phyloP scores from a whole-genome alignment of 2,113 vertebrate species.

The Aspiorhynchus laticeps region DNA sequence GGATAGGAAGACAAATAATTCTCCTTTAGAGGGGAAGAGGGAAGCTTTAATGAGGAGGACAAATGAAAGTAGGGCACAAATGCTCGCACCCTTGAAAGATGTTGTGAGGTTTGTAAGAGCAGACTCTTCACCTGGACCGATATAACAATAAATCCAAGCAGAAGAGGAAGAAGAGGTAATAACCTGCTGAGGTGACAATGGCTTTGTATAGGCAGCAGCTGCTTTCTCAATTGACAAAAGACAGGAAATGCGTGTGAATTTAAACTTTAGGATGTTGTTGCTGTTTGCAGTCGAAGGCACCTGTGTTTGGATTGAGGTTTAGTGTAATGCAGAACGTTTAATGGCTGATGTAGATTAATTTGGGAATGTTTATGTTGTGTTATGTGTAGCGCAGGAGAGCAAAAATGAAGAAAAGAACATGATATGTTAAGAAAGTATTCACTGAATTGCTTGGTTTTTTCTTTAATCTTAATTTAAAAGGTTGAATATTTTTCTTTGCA shows the following conservation, averaged over 20 bases:
- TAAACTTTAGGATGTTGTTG: neutral
- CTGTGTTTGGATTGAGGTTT: neutral
- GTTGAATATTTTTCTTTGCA: conserved; percentile 28
- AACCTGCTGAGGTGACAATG: neutral
- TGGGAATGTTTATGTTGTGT: neutral
- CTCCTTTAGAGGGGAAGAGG: no score
- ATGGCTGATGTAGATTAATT: neutral
- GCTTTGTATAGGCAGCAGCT: neutral
- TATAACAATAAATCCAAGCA: neutral
- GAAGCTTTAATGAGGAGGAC: neutral
- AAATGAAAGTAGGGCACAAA: conserved; percentile 39
- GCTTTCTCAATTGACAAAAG: conserved; percentile 13
- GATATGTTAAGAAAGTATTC: neutral
- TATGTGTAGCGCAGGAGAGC: neutral
- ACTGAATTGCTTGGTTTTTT: neutral
- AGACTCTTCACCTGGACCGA: neutral
- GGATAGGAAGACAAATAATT: neutral
- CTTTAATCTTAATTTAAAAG: neutral
- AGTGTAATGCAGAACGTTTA: neutral
- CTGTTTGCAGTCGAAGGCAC: neutral
- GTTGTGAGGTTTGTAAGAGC: neutral
- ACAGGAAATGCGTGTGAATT: neutral
- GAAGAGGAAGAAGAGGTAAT: neutral
- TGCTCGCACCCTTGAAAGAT: neutral
- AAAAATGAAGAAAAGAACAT: neutral